Evolutionary conservation across 2,113 vertebrate genomes (phyloP), one percentile per base, ranked within the genome.

Genomic region (Dascyllus trimaculatus): DNA sequence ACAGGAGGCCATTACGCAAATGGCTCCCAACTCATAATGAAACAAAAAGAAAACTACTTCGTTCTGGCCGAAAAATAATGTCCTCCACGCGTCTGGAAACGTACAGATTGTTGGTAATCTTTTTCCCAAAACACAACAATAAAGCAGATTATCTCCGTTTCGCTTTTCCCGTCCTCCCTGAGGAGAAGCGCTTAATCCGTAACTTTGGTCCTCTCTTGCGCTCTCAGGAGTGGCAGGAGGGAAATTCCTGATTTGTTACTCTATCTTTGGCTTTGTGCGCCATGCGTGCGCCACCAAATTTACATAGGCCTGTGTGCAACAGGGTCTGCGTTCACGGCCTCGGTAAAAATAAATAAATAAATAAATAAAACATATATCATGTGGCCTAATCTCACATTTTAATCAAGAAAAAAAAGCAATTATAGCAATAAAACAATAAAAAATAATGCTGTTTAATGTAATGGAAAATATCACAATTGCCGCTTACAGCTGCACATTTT

Each of bases 221-320:
- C 87, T 89, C 88, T 88, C 93, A 94, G 93, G 93, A 93, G 93
- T 91, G 90, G 93, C 88, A 93, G 77, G 85, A 93, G 92, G 92
- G 92, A 93, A 92, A 94, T 94, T 94, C 93, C 94, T 93, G 91
- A 92, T 93, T 91, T 92, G 90, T 93, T 92, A 92, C 90, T 94
- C 93, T 92, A 91, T 92, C 82, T 90, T 93, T 94, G 94, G 91
- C 92, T 89, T 24, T 65, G 88, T 75, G 90, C 84, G 87, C 88
- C 83, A 80, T 85, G 82, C 78, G 87, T 92, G 88, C 90, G 89
- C 91, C 91, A 90, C 87, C 86, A 84, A 29, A 89, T 89, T 71
- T 90, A 65, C 92, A 86, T 71, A 67, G 78, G 87, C 77, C 74
- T 67, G 62, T 38, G 82, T 10, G 86, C 91, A 80, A 19, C 81